Conservation (phyloP, 1,140 invertebrate genomes). For the Bicyclus anynana region DNA sequence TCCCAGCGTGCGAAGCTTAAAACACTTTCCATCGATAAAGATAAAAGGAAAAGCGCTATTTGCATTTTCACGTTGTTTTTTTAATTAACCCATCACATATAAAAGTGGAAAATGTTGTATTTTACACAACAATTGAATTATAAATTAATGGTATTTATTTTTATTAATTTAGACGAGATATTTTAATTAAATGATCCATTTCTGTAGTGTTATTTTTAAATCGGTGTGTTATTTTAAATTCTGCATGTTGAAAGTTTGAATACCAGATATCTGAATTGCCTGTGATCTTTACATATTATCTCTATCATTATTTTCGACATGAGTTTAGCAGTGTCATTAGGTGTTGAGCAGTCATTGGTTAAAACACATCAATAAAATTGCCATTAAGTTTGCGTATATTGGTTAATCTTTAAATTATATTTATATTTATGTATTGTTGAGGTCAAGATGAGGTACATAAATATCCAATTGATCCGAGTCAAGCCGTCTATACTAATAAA, state of each 20-base stretch:
- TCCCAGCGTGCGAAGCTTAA: slow-evolving; percentile 8
- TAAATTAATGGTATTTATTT: neutral
- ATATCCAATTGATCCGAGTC: too few relatives aligned
- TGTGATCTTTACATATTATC: neutral
- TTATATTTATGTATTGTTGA: too few relatives aligned
- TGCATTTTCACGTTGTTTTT: neutral
- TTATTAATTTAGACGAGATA: neutral
- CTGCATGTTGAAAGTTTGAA: neutral
- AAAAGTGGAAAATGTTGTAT: neutral
- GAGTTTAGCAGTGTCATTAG: too few relatives aligned
- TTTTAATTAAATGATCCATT: neutral
- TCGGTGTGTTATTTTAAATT: neutral
- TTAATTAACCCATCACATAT: neutral
- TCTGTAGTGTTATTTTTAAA: neutral
- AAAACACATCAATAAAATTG: too few relatives aligned
- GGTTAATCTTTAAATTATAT: too few relatives aligned
- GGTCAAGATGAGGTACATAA: too few relatives aligned
- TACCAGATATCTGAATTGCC: neutral
- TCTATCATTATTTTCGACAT: neutral
- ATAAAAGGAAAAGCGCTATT: slow-evolving; percentile 9
- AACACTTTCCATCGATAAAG: slow-evolving; percentile 17
- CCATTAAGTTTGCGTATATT: too few relatives aligned
- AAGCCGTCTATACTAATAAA: too few relatives aligned
- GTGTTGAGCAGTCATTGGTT: too few relatives aligned
- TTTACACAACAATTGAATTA: neutral